Percentiles rank a stretch among this genome's conserved stretches.
phyloP scores from a whole-genome alignment of 2,888 invertebrate genomes.

The Steinernema hermaphroditum region DNA sequence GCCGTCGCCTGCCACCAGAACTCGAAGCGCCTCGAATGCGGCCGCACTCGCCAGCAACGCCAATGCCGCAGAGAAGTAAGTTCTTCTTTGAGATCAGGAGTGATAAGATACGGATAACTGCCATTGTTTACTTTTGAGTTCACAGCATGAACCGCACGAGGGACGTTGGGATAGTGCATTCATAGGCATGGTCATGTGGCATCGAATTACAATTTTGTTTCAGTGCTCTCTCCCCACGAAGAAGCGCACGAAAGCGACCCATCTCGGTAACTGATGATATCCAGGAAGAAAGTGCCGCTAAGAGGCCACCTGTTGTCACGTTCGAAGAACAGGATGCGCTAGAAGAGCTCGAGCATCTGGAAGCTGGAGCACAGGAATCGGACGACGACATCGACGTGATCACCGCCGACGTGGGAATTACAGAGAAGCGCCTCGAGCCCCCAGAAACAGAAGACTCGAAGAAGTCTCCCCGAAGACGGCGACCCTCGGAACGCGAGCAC shows the following conservation, averaged over 20 bases:
- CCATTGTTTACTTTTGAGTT: too few species aligned
- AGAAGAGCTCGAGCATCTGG: neutral
- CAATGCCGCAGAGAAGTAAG: neutral
- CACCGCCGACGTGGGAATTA: neutral
- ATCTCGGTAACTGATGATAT: neutral
- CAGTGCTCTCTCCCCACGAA: conserved; percentile 5
- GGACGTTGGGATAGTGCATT: too few species aligned
- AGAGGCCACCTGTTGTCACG: neutral
- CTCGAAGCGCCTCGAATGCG: conserved; percentile 18
- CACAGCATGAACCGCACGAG: too few species aligned
- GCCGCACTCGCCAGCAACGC: conserved; percentile 5
- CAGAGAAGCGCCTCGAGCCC: neutral
- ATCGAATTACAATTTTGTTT: too few species aligned
- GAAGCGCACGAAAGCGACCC: conserved; percentile 7
- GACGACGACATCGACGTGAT: conserved; percentile 11
- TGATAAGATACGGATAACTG: neutral
- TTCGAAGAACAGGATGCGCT: neutral
- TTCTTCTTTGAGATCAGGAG: neutral
- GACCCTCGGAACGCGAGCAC: conserved; percentile 23
- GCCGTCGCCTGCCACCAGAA: neutral
- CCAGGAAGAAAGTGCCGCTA: neutral
- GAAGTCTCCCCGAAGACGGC: neutral
- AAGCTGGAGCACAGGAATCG: neutral
- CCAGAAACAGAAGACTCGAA: neutral
- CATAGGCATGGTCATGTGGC: too few species aligned